Percentiles rank a stretch among this genome's conserved stretches.
Conservation (phyloP, 2,888 invertebrate genomes). For the Drosophila yooni region DNA sequence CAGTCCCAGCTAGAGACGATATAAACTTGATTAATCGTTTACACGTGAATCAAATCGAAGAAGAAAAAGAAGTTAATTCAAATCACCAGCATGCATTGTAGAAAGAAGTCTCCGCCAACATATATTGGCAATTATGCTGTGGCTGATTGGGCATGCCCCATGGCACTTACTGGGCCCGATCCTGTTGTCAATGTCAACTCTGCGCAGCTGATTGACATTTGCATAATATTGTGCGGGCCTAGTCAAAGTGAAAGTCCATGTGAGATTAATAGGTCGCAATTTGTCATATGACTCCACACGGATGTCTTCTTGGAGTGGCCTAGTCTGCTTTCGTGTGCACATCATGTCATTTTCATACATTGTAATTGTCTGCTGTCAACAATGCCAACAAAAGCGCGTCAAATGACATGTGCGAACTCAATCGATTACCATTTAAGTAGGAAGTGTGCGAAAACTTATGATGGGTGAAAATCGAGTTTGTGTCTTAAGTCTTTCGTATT, state of each 20-base stretch:
- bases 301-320: slow-evolving; percentile 38
- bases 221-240: slow-evolving; percentile 59
- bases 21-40: slow-evolving; percentile 73
- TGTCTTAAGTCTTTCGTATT: slow-evolving; percentile 69
- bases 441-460: slow-evolving; percentile 63
- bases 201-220: slow-evolving; percentile 66
- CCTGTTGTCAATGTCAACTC: slow-evolving; percentile 67
- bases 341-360: slow-evolving; percentile 74
- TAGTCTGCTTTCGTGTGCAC: slow-evolving; percentile 51
- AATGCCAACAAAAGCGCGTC: slow-evolving; percentile 71
- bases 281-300: slow-evolving; percentile 64
- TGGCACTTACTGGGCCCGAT: slow-evolving; percentile 44
- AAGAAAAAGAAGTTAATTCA: slow-evolving; percentile 53
- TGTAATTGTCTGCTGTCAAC: slow-evolving; percentile 69
- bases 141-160: slow-evolving; percentile 47
- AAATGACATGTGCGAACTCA: slow-evolving; percentile 78
- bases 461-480: slow-evolving; percentile 58
- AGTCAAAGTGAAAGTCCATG: slow-evolving; percentile 71
- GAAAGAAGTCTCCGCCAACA: slow-evolving; percentile 47
- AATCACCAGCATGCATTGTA: slow-evolving; percentile 56
- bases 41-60: slow-evolving; percentile 71
- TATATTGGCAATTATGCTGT: slow-evolving; percentile 69
- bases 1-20: slow-evolving; percentile 45
- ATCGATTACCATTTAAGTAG: slow-evolving; percentile 71
- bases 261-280: slow-evolving; percentile 76